phyloP scores from a whole-genome alignment of 2,797 vertebrate species.

The Uromys caudimaculatus region DNA sequence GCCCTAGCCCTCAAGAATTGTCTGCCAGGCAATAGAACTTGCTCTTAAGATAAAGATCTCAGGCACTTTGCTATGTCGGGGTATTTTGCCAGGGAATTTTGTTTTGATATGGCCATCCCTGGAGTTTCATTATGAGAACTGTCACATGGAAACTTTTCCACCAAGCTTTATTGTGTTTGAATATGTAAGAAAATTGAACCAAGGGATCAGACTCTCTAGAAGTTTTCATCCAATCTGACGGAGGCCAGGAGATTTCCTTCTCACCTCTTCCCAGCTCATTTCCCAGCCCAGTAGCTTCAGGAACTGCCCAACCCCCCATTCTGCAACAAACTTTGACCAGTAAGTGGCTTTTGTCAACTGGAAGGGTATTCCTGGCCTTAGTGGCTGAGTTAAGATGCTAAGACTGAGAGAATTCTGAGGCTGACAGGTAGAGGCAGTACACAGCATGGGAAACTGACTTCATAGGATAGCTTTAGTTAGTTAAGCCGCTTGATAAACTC shows the following conservation, averaged over 20 bases:
- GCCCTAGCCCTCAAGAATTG: not conserved
- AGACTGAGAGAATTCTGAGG: not conserved
- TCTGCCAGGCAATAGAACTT: not conserved
- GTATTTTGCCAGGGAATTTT: not conserved
- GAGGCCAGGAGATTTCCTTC: not conserved
- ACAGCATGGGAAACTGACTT: not conserved
- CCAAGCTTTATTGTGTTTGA: not conserved
- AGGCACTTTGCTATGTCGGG: not conserved
- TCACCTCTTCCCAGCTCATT: not conserved
- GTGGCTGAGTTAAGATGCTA: not conserved
- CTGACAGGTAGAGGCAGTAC: no score
- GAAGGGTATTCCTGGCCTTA: not conserved
- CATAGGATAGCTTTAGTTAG: not conserved
- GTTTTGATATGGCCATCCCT: not conserved
- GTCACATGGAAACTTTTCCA: not conserved
- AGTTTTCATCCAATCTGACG: not conserved
- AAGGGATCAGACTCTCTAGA: not conserved
- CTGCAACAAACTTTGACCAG: not conserved
- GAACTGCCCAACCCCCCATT: not conserved
- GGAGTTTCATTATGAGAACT: not conserved
- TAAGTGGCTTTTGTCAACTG: accelerated
- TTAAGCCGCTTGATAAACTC: not conserved
- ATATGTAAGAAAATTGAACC: not conserved
- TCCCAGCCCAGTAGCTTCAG: not conserved
- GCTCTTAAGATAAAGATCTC: not conserved